Evolutionary conservation across 2,113 vertebrate genomes (phyloP).

Genomic region (Aleadryas rufinucha): DNA sequence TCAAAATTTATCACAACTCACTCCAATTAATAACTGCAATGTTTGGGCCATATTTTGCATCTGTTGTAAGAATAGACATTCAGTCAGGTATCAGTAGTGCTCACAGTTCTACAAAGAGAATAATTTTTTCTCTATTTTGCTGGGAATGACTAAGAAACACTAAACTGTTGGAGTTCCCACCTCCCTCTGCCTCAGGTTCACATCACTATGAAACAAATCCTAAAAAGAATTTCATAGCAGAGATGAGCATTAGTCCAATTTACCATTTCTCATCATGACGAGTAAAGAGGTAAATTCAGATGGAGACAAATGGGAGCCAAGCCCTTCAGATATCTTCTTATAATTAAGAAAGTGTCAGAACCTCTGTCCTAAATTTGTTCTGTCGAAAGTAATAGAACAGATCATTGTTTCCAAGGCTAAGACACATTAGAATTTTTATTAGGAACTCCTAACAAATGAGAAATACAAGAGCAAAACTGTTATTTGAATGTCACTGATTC

Average conservation of each 20-base stretch:
- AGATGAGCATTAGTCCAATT: neutral
- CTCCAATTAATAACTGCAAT: neutral
- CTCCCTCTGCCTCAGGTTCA: neutral
- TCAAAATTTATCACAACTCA: neutral
- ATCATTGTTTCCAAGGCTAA: constrained; percentile 24
- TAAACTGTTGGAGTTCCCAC: neutral
- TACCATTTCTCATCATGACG: neutral
- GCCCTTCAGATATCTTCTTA: neutral
- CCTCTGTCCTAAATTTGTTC: neutral
- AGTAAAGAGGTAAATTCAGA: neutral
- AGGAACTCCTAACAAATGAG: constrained; percentile 36
- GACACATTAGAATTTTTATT: constrained; percentile 17
- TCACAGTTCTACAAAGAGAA: neutral
- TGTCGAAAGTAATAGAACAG: neutral
- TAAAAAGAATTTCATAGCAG: neutral
- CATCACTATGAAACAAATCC: neutral
- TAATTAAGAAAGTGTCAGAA: constrained; percentile 30
- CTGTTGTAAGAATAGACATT: neutral
- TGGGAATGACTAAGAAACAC: neutral
- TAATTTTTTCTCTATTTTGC: neutral
- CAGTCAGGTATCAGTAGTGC: neutral
- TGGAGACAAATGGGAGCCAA: neutral
- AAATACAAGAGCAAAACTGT: constrained; percentile 35
- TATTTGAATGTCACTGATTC: constrained; percentile 38
- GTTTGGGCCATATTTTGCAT: neutral